phyloP scores from a whole-genome alignment of 2,113 vertebrate species.

The Cochlearius cochlearius region DNA sequence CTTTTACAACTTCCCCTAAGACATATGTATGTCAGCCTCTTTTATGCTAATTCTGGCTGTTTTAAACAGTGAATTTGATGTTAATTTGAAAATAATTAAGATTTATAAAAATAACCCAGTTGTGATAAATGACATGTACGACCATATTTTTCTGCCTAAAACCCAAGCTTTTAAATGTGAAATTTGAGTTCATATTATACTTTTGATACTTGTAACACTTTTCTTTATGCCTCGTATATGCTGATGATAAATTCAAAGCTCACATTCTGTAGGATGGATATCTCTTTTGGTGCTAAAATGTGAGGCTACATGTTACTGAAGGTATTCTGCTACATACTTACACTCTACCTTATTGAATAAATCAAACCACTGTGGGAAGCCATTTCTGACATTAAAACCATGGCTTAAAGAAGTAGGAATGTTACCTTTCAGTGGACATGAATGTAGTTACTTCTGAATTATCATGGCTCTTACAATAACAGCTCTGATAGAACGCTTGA shows the following conservation, averaged over 20 bases:
- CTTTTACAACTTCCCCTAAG: neutral
- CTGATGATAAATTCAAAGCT: neutral
- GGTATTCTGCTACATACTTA: neutral
- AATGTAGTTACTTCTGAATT: neutral
- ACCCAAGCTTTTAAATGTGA: neutral
- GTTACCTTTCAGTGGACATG: neutral
- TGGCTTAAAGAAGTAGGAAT: neutral
- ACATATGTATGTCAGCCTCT: neutral
- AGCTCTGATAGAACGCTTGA: neutral
- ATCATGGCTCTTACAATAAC: neutral
- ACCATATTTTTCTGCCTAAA: constrained; percentile 31
- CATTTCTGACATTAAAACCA: neutral
- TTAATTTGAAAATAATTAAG: neutral
- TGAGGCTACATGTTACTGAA: neutral
- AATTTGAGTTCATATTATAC: neutral
- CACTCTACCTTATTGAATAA: neutral
- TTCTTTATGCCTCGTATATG: neutral
- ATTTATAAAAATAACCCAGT: neutral
- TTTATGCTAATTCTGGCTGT: neutral
- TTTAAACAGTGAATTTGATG: neutral
- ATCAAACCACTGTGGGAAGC: neutral
- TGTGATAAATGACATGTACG: neutral
- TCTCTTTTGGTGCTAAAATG: constrained; percentile 35
- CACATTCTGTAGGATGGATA: neutral
- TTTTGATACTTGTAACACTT: constrained; percentile 19